Evolutionary conservation across 2,797 vertebrate genomes (phyloP).

Genomic region (Alectoris magna): DNA sequence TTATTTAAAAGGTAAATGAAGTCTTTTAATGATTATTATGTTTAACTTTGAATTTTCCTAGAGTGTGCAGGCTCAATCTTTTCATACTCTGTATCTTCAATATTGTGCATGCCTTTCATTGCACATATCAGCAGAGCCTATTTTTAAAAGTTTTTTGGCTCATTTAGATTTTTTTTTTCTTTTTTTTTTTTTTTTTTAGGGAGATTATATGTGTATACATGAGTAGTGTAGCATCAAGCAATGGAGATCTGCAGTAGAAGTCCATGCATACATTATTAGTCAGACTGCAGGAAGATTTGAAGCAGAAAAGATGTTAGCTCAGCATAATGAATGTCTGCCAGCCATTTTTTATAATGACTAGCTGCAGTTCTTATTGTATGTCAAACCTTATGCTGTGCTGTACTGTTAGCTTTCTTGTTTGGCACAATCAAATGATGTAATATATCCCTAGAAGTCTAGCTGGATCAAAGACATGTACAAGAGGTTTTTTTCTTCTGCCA

Average conservation of each 20-base stretch:
- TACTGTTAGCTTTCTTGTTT: constrained; percentile 77
- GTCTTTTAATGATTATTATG: neutral
- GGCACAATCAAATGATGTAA: constrained; percentile 75
- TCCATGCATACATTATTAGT: constrained; percentile 65
- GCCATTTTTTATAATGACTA: constrained; percentile 80
- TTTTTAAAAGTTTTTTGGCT: neutral
- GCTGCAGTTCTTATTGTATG: constrained; percentile 79
- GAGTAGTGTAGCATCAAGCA: neutral
- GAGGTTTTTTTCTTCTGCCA: constrained; percentile 56
- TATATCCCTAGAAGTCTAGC: constrained; percentile 74
- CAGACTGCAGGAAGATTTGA: constrained; percentile 62
- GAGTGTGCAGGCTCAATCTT: neutral
- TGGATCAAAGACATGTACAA: constrained; percentile 72
- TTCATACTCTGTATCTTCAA: neutral
- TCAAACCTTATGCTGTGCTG: constrained; percentile 79
- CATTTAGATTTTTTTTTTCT: neutral
- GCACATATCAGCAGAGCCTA: neutral
- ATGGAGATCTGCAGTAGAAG: constrained; percentile 49
- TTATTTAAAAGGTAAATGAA: neutral
- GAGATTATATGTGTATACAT: neutral
- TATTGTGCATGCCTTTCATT: neutral
- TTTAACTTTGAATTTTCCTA: constrained; percentile 4
- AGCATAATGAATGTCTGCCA: constrained; percentile 81
- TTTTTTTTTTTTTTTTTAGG: neutral
- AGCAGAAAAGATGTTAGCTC: constrained; percentile 74